A percentile compares a stretch with the other conserved stretches of the same genome.
These are phyloP conservation scores for Microtus obscurus DNA, from an alignment of 2,797 vertebrate species.

Conservation along the genomic window DNA sequence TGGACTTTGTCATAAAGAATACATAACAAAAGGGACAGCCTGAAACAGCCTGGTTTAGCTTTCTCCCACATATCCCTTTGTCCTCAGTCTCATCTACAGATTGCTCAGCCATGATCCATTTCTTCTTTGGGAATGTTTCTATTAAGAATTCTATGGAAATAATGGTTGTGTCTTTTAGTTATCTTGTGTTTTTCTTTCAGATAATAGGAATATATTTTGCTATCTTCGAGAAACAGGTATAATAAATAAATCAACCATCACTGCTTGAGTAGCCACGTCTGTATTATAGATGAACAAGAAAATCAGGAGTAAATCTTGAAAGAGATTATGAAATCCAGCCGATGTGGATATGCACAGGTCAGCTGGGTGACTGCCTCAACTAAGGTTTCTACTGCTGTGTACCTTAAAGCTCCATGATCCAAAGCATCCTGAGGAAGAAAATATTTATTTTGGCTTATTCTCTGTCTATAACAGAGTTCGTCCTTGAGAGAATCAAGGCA, in stretches of 20 bases:
- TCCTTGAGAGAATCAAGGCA: not conserved
- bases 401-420: not conserved
- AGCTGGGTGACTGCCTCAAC: not conserved
- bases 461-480: not conserved
- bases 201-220: not conserved
- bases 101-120: not conserved
- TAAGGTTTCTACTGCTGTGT: not conserved
- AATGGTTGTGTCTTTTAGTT: not conserved
- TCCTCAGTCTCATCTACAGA: not conserved
- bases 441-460: too few relatives aligned
- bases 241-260: not conserved
- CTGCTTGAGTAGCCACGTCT: not conserved
- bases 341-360: not conserved
- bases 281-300: not conserved
- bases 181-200: not conserved
- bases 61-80: not conserved
- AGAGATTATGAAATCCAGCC: not conserved
- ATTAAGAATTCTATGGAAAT: not conserved
- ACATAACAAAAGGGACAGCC: not conserved
- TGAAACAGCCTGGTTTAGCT: not conserved
- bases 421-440: not conserved
- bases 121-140: not conserved
- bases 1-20: not conserved
- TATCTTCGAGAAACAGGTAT: not conserved
- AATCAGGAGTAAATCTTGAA: not conserved